Percentiles rank a stretch among this genome's conserved stretches.
These are phyloP conservation scores for Empis stercorea DNA, from an alignment of 2,888 invertebrate species.

Conservation along the genomic window DNA sequence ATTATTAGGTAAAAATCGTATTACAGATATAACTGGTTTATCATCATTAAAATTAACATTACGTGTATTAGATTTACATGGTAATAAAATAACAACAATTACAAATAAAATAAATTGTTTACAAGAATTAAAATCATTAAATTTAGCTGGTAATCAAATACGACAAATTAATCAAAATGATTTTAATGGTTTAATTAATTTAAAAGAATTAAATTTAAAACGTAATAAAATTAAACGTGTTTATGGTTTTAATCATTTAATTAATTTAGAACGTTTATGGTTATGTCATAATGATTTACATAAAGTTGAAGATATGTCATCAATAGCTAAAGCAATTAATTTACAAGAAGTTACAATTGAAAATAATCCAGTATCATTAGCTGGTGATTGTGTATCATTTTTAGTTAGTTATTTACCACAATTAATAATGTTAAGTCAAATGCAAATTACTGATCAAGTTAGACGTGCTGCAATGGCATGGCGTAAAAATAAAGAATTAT, in stretches of 20 bases:
- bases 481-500: slow-evolving; percentile 62
- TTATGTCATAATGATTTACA: slow-evolving; percentile 41
- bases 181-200: slow-evolving; percentile 59
- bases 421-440: slow-evolving; percentile 57
- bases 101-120: slow-evolving; percentile 43
- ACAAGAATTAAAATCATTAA: slow-evolving; percentile 72
- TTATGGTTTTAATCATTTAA: slow-evolving; percentile 67
- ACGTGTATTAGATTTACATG: slow-evolving; percentile 86
- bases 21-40: slow-evolving; percentile 30
- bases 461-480: slow-evolving; percentile 66
- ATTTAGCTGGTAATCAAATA: slow-evolving; percentile 85
- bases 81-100: slow-evolving; percentile 61
- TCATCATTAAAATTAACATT: slow-evolving; percentile 42
- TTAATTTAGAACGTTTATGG: slow-evolving; percentile 48
- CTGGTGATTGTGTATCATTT: slow-evolving; percentile 71
- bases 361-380: slow-evolving; percentile 68
- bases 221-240: slow-evolving; percentile 71
- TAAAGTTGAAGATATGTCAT: slow-evolving; percentile 73
- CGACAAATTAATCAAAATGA: slow-evolving; percentile 62
- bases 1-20: slow-evolving; percentile 80
- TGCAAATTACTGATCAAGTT: slow-evolving; percentile 69
- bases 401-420: slow-evolving; percentile 67
- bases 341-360: slow-evolving; percentile 76
- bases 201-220: slow-evolving; percentile 79
- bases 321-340: slow-evolving; percentile 61